phyloP scores from a whole-genome alignment of 2,888 invertebrate genomes.

The Ctenicera cuprea region DNA sequence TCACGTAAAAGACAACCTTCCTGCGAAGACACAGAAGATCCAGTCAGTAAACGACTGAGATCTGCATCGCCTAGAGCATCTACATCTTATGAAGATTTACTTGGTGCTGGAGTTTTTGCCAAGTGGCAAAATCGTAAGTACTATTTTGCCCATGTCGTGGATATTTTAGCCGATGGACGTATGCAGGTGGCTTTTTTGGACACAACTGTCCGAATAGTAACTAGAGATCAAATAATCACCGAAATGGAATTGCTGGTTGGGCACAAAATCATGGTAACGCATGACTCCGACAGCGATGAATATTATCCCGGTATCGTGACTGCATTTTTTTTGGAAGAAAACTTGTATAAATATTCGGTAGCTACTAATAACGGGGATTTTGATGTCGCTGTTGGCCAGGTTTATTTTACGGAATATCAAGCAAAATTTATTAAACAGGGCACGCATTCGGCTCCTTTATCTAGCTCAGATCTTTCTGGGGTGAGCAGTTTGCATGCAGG shows the following conservation, averaged over 20 bases:
- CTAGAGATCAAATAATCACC: constrained; percentile 79
- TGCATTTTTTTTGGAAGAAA: constrained; percentile 66
- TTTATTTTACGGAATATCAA: constrained; percentile 77
- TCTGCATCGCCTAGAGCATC: background rate
- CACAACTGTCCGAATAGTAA: constrained; percentile 76
- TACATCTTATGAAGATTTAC: constrained; percentile 8
- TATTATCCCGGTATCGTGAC: constrained; percentile 76
- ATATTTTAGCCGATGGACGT: constrained; percentile 76
- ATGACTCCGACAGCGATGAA: constrained; percentile 67
- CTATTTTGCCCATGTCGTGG: constrained; percentile 78
- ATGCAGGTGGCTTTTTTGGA: constrained; percentile 80
- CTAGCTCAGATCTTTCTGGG: background rate
- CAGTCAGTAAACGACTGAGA: constrained; percentile 1
- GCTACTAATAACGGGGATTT: constrained; percentile 70
- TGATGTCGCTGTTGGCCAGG: constrained; percentile 73
- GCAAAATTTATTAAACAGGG: constrained; percentile 73
- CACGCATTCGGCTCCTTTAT: background rate
- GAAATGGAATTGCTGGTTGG: constrained; percentile 73
- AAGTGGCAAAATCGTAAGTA: constrained; percentile 82
- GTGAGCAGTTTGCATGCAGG: background rate
- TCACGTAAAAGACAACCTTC: constrained; percentile 23
- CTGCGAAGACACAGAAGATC: background rate
- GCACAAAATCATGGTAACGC: constrained; percentile 75
- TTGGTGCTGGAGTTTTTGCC: constrained; percentile 73
- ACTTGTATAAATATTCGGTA: constrained; percentile 70